Conservation (phyloP, 1,140 invertebrate genomes). For the Atopsyche davidsoni region DNA sequence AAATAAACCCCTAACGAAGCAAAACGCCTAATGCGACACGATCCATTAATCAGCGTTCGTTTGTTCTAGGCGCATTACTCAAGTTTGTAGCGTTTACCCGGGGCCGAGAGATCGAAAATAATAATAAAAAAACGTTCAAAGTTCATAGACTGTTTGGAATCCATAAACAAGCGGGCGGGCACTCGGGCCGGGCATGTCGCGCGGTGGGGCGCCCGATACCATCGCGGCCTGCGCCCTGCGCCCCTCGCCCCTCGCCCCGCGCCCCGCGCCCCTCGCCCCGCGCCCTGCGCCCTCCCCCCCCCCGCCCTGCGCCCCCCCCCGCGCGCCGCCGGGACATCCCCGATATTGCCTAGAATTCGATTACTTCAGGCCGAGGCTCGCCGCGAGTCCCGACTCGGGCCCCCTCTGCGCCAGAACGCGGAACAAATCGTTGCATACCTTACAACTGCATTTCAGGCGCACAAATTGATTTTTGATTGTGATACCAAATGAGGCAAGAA, state of each 20-base stretch:
- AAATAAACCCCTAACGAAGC: too few relatives aligned
- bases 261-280: background rate
- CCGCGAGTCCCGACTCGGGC: too few relatives aligned
- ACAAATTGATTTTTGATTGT: too few relatives aligned
- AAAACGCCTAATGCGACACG: too few relatives aligned
- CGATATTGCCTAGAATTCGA: too few relatives aligned
- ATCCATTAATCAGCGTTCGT: slow-evolving; percentile 17
- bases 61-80: slow-evolving; percentile 16
- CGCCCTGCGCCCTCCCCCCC: background rate
- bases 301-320: background rate
- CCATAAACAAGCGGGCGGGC: slow-evolving; percentile 2
- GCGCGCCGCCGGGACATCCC: too few relatives aligned
- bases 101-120: background rate
- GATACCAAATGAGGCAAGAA: too few relatives aligned
- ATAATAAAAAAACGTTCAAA: slow-evolving; percentile 1
- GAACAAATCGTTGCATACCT: too few relatives aligned
- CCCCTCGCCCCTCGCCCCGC: slow-evolving; percentile 1
- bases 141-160: background rate
- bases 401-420: too few relatives aligned
- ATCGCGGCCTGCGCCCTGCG: slow-evolving; percentile 21
- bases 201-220: slow-evolving; percentile 26
- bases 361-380: too few relatives aligned
- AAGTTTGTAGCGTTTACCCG: background rate
- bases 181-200: slow-evolving; percentile 22
- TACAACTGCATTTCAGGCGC: too few relatives aligned